A percentile compares a stretch with the other conserved stretches of the same genome.
These are phyloP conservation scores for Grantiella picta DNA, from an alignment of 2,113 vertebrate genomes.

Conservation along the genomic window DNA sequence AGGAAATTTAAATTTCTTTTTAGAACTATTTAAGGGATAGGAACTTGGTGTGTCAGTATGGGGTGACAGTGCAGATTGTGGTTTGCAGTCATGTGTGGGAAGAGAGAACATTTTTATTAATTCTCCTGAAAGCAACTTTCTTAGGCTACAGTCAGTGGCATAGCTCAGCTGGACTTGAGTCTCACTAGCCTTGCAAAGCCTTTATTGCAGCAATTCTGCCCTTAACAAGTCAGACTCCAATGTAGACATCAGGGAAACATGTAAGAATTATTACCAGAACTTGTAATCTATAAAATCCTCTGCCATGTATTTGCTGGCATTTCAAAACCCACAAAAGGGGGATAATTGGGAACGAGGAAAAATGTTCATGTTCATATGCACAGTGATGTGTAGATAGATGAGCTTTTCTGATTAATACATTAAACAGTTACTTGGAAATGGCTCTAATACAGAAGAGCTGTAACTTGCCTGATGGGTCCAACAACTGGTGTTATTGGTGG, in stretches of 20 bases:
- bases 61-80: not conserved
- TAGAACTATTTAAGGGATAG: not conserved
- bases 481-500: not conserved
- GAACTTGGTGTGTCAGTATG: not conserved
- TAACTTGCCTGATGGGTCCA: not conserved
- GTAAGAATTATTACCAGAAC: not conserved
- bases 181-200: not conserved
- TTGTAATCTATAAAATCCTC: not conserved
- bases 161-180: not conserved
- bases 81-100: not conserved
- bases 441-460: not conserved
- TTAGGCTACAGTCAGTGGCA: not conserved
- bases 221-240: not conserved
- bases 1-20: not conserved
- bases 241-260: not conserved
- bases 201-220: not conserved
- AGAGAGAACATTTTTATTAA: not conserved
- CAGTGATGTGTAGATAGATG: not conserved
- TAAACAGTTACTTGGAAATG: not conserved
- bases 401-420: not conserved
- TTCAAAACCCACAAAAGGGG: not conserved
- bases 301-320: not conserved
- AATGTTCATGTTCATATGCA: not conserved
- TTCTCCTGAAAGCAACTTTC: not conserved
- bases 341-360: not conserved